Evolutionary conservation across 1,140 invertebrate genomes (phyloP).

Genomic region (Drosophila nebulosa): DNA sequence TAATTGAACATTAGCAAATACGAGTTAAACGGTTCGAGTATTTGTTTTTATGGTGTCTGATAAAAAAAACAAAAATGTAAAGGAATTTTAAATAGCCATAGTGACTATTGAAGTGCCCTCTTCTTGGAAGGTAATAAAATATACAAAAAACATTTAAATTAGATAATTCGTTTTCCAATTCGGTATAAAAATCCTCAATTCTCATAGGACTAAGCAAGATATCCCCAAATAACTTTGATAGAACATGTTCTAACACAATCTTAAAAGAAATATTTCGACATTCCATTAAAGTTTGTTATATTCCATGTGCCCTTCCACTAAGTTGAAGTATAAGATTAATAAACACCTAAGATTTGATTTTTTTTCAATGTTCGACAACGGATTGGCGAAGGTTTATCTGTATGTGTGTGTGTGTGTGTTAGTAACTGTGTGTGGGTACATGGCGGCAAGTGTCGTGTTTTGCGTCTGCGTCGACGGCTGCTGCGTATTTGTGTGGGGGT

Average conservation of each 20-base stretch:
- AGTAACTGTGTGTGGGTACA: slow-evolving; percentile 60
- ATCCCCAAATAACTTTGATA: too few relatives aligned
- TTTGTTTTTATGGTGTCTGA: slow-evolving; percentile 27
- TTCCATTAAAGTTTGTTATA: too few relatives aligned
- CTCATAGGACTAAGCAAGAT: too few relatives aligned
- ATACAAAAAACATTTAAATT: too few relatives aligned
- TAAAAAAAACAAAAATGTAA: slow-evolving; percentile 37
- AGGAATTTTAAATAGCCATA: neutral
- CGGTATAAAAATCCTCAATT: too few relatives aligned
- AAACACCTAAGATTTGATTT: slow-evolving; percentile 72
- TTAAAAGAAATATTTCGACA: too few relatives aligned
- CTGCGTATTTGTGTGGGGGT: slow-evolving; percentile 65
- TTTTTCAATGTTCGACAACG: slow-evolving; percentile 46
- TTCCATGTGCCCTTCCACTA: slow-evolving; percentile 19
- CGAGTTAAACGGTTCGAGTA: slow-evolving; percentile 70
- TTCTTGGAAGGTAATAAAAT: too few relatives aligned
- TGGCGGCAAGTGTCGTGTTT: slow-evolving; percentile 65
- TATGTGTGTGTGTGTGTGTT: slow-evolving; percentile 49
- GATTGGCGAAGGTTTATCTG: slow-evolving; percentile 25
- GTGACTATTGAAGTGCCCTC: slow-evolving; percentile 7
- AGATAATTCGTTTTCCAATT: too few relatives aligned
- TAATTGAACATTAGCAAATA: slow-evolving; percentile 71
- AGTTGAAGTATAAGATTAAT: slow-evolving; percentile 45
- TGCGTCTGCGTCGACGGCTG: slow-evolving; percentile 31
- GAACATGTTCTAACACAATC: too few relatives aligned